Evolutionary conservation across 2,888 invertebrate species (phyloP), one percentile per base, ranked within the genome.

Genomic region (Entomobrya multifasciata): DNA sequence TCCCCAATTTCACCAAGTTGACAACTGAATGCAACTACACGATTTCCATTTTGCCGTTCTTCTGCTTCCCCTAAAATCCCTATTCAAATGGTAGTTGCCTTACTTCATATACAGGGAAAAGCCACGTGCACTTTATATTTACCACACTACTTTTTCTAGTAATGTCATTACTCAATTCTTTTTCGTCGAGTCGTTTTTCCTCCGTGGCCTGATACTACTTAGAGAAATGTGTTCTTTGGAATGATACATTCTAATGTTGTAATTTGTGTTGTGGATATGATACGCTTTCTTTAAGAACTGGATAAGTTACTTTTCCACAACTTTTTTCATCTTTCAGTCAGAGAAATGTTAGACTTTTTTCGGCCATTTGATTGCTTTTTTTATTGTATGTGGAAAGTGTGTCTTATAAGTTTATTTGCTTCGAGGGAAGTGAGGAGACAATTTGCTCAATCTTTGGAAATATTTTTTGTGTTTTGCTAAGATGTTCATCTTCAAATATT

Each of bases 291-390:
- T 36, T 27, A n/a, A n/a, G n/a, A n/a, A n/a, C n/a, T n/a, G n/a
- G n/a, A n/a, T n/a, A n/a, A 22, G 5, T 57, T 76, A 36, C 10
- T 25, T 55, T 47, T 25, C 77, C 1, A 41, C 27, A 77, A 60
- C 77, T 60, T 77, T 60, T 22, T 25, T 30, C 22, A 60, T 57
- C 49, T 57, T 25, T 57, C 20, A 10, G 47, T 17, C n/a, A 17
- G 76, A 76, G 17, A 76, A 76, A 36, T 55, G 49, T n/a, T 55
- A 49, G 49, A 52, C 27, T 65, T 52, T 25, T 49, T 72, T 20
- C 11, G 74, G 74, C 62, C 74, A 74, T 72, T 82, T 82, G 82
- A 82, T 82, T 82, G 74, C 82, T 62, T 72, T 22, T 60, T 57
- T 82, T 74, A 82, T 62, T 80, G 72, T 72, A 44, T n/a, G n/a